Evolutionary conservation across 2,113 vertebrate genomes (phyloP).

Genomic region (Neodon shergylaensis): DNA sequence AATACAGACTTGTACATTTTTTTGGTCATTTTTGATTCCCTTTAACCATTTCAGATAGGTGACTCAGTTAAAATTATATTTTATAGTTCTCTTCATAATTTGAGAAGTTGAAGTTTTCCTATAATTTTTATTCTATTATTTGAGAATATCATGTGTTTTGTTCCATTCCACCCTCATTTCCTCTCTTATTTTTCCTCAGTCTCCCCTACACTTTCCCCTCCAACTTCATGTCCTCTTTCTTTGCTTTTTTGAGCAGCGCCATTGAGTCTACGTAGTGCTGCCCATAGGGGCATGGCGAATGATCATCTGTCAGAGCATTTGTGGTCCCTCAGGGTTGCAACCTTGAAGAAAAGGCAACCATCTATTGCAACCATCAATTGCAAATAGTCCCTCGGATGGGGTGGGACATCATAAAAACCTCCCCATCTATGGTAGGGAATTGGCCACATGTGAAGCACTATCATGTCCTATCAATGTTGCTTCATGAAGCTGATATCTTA

Average conservation of each 20-base stretch:
- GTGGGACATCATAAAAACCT: background rate
- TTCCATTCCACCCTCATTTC: background rate
- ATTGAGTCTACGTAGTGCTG: background rate
- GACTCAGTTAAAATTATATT: background rate
- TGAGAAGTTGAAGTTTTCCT: background rate
- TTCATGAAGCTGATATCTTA: background rate
- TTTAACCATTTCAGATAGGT: background rate
- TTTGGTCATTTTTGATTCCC: background rate
- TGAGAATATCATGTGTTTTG: background rate
- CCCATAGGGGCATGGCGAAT: background rate
- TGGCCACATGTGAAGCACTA: background rate
- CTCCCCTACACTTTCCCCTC: accelerated
- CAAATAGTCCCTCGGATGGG: background rate
- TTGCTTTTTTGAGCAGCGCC: background rate
- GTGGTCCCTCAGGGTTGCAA: background rate
- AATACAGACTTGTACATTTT: background rate
- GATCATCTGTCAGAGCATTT: too few relatives aligned
- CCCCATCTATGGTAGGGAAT: too few relatives aligned
- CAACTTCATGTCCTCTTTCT: background rate
- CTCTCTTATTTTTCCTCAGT: too few relatives aligned
- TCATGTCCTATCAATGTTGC: background rate
- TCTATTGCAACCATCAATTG: background rate
- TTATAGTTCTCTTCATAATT: background rate
- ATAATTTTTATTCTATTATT: background rate
- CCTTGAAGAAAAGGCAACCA: background rate